These are phyloP conservation scores for Plagiodera versicolora DNA, from an alignment of 2,888 invertebrate species.

Conservation along the genomic window DNA sequence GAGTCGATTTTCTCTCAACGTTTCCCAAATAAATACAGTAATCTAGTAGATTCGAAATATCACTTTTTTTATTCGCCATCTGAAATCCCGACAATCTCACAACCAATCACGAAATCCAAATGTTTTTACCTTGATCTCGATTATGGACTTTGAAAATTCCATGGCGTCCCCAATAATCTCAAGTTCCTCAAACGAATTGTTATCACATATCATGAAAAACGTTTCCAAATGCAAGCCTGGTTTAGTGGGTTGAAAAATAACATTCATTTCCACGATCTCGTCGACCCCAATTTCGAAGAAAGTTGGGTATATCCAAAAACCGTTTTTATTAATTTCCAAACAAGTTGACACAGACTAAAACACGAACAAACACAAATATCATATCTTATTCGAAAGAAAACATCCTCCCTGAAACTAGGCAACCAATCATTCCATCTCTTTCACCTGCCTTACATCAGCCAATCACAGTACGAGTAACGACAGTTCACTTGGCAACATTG, in stretches of 20 bases:
- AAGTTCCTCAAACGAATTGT: conserved; percentile 48
- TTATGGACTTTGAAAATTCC: conserved; percentile 44
- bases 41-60: conserved; percentile 30
- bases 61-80: conserved; percentile 25
- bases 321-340: conserved; percentile 44
- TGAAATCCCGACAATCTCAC: too few species aligned
- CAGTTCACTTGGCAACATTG: too few species aligned
- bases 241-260: conserved; percentile 49
- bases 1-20: conserved; percentile 17
- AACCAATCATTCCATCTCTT: too few species aligned
- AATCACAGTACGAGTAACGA: too few species aligned
- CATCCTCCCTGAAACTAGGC: too few species aligned
- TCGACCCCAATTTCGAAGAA: conserved; percentile 50
- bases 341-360: conserved; percentile 32
- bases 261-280: conserved; percentile 49
- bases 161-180: conserved; percentile 56
- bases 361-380: too few species aligned
- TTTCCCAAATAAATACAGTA: conserved; percentile 40
- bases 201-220: conserved; percentile 53
- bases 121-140: conserved; percentile 39
- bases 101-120: not conserved
- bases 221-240: conserved; percentile 53
- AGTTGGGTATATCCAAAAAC: conserved; percentile 52
- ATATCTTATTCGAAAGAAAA: too few species aligned
- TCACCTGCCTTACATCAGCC: too few species aligned